Evolutionary conservation across 2,888 invertebrate species (phyloP).

Genomic region (Ischnus inquisitorius): DNA sequence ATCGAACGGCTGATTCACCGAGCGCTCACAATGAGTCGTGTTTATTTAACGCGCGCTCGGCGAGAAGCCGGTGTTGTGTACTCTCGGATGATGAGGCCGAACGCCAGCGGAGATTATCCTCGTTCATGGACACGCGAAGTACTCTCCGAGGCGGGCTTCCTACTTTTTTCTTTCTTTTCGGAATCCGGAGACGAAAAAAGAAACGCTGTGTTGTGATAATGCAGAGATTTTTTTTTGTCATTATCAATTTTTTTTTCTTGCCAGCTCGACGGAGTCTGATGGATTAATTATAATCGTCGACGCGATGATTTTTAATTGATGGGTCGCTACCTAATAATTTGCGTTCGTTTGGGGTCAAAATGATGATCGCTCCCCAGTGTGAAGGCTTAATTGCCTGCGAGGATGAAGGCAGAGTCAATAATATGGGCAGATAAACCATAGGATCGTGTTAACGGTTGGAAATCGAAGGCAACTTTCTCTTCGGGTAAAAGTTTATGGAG

Average conservation of each 20-base stretch:
- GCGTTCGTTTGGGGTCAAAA: neutral
- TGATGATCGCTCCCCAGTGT: neutral
- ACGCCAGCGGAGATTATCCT: slow-evolving; percentile 21
- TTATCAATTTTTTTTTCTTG: neutral
- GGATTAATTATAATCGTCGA: neutral
- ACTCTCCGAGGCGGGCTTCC: neutral
- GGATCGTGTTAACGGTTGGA: neutral
- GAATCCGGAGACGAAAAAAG: neutral
- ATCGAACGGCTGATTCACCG: slow-evolving; percentile 55
- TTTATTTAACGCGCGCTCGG: slow-evolving; percentile 50
- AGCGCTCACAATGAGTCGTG: slow-evolving; percentile 52
- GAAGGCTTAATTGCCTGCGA: neutral
- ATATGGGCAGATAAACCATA: neutral
- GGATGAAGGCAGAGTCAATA: neutral
- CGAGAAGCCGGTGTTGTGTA: slow-evolving; percentile 33
- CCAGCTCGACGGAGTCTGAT: neutral
- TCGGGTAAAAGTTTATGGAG: neutral
- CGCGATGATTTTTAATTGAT: neutral
- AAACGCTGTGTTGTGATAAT: neutral
- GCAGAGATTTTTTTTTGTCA: neutral
- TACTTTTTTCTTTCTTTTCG: neutral
- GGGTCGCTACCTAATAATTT: too few species aligned
- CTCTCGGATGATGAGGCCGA: slow-evolving; percentile 20
- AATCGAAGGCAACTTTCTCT: neutral
- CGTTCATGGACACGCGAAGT: slow-evolving; percentile 14